Conservation (phyloP, 2,888 invertebrate genomes). For the Cephus nigrinus region DNA sequence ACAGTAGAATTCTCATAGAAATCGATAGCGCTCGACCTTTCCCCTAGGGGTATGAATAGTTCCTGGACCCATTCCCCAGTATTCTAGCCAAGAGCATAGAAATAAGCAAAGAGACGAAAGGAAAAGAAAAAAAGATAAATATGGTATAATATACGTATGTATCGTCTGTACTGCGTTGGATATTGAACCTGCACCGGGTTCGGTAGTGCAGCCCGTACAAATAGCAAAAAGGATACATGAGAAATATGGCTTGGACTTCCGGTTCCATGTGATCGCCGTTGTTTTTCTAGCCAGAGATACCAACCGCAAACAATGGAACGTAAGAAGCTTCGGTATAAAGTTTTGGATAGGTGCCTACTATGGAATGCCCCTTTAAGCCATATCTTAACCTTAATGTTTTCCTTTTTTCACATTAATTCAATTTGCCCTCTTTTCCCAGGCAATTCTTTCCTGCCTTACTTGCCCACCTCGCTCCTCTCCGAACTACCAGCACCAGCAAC, state of each 20-base stretch:
- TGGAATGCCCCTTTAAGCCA: constrained; percentile 21
- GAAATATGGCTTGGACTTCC: not conserved
- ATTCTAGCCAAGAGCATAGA: not conserved
- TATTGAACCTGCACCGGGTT: not conserved
- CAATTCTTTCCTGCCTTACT: constrained; percentile 37
- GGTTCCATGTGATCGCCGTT: not conserved
- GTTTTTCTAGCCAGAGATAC: not conserved
- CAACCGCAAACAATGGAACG: not conserved
- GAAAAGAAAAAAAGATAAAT: not conserved
- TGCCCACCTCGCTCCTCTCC: constrained; percentile 14
- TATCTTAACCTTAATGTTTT: constrained; percentile 41
- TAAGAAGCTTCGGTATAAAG: not conserved
- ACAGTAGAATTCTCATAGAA: not conserved
- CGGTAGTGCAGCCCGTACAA: not conserved
- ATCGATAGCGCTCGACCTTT: not conserved
- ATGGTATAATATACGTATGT: not conserved
- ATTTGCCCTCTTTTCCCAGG: constrained; percentile 44
- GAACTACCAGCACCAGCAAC: not conserved
- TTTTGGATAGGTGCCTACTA: constrained; percentile 4
- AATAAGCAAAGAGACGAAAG: not conserved
- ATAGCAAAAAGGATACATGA: not conserved
- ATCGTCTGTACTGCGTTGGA: not conserved
- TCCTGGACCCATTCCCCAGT: not conserved
- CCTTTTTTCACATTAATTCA: constrained; percentile 51
- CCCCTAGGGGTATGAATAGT: not conserved